Base-by-base conservation (phyloP, 2,888 invertebrate genomes). In the Drosophila mimetica region DNA sequence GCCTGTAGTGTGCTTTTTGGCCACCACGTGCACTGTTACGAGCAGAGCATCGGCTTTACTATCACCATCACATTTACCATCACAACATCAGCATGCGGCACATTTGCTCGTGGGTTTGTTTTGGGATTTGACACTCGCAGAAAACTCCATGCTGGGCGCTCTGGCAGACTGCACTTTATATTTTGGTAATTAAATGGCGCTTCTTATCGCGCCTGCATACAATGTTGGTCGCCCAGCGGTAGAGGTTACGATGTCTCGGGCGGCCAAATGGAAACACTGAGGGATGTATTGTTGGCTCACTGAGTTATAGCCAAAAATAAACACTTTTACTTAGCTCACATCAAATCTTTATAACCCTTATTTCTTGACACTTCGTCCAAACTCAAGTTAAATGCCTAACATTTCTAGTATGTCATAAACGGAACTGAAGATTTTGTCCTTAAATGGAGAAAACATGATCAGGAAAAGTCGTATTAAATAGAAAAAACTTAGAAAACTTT, bases 1-100 rank as follows among this genome's bases (percentile, higher is more conserved):
- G 25, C 72, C 77, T 85, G 72, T 61, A 79, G 80, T 83, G 74
- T 66, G 58, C 74, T 79, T 86, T 72, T 63, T 60, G 79, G 71
- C 71, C 55, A 82, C 82, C 82, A 82, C 82, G 82, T 82, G 82
- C 87, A 75, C 60, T 63, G 44, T 69, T 76, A 63, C 61, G 81
- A 60, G 61, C 60, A 28, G 44, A 61, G 46, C 42, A 42, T 7
- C 41, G 61, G 57, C 52, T 16, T 9, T 7, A 25, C 25, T 7
- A 25, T 25, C 25, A 25, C 25, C 7, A 30, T 30, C 30, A 25
- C 25, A 18, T 9, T 39, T 44, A 6, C n/a, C 52, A 28, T 13
- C 52, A 7, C n/a, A 30, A 54, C 71, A 70, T 76, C 88, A 85
- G 66, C 83, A 83, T 83, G 82, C 88, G 88, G 86, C 88, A 83